Conservation (phyloP, 2,888 invertebrate genomes). For the Metellina segmentata region DNA sequence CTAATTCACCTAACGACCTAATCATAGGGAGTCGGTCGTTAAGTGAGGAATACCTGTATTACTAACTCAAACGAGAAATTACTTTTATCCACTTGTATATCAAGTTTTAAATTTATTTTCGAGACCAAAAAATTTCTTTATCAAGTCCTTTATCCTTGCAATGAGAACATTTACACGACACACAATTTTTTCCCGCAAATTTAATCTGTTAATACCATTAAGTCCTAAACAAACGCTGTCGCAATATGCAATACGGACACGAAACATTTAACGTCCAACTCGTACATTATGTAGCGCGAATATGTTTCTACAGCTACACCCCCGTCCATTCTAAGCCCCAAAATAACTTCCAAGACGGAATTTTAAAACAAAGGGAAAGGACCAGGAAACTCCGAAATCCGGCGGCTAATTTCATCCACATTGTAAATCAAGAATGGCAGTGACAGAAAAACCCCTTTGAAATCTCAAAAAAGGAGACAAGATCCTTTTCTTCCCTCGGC, state of each 20-base stretch:
- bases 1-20: no score
- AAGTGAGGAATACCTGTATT: no score
- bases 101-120: no score
- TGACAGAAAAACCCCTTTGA: neutral
- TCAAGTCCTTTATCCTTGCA: no score
- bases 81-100: no score
- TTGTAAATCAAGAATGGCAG: neutral
- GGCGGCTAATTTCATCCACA: neutral
- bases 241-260: neutral
- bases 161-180: no score
- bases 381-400: neutral
- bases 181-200: no score
- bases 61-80: no score
- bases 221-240: neutral
- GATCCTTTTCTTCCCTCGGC: neutral
- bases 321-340: neutral
- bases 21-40: no score
- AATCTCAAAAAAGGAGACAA: neutral
- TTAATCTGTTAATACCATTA: neutral
- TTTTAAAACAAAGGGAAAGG: neutral
- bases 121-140: no score
- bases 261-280: neutral
- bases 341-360: neutral
- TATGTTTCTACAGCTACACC: no score
- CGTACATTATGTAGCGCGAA: neutral